Evolutionary conservation across 1,140 invertebrate genomes (phyloP), one percentile per base, ranked within the genome.

Genomic region (Babylonia areolata): DNA sequence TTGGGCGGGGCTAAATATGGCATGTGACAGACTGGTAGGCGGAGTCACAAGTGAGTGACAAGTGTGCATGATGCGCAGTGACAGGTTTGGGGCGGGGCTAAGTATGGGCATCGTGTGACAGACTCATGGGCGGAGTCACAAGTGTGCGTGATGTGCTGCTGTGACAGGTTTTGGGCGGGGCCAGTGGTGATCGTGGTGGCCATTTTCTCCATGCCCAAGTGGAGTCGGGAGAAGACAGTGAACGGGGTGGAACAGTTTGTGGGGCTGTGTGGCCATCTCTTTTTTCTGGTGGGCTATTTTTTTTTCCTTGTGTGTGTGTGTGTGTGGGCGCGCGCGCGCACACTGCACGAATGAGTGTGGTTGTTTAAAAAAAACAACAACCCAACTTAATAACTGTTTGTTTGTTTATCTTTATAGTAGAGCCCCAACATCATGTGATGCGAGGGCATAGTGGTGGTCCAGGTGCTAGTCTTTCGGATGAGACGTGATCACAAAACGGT

Each of bases 211-310:
- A 96, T 98, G 80, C 97, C 97, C 93, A 96, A 97, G 94, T 98
- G 97, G 97, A 96, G 98, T n/a, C 94, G 98, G 88, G 97, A 98
- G 92, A 98, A 97, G 90, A 96, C 98, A 0, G 97, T 98, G 0
- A 97, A 96, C 88, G 97, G 96, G 9, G 73, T 46, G 12, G 78
- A 54, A 23, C 78, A 80, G 40, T 54, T 54, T 80, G 78, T 58
- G 42, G n/a, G 39, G 28, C 78, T 54, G 15, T 31, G 28, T 20
- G 75, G 75, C 17, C 35, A 77, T 40, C 39, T 83, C 6, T 71
- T 83, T 15, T 42, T 71, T 35, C 54, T 71, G 54, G 54, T 83
- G 11, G 64, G 33, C n/a, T n/a, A 35, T 46, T 33, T 31, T 51
- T 40, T 23, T n/a, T n/a, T n/a, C n/a, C n/a, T n/a, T n/a, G n/a